Base-by-base conservation (phyloP, 2,113 vertebrate genomes). In the Malaclemys terrapin region DNA sequence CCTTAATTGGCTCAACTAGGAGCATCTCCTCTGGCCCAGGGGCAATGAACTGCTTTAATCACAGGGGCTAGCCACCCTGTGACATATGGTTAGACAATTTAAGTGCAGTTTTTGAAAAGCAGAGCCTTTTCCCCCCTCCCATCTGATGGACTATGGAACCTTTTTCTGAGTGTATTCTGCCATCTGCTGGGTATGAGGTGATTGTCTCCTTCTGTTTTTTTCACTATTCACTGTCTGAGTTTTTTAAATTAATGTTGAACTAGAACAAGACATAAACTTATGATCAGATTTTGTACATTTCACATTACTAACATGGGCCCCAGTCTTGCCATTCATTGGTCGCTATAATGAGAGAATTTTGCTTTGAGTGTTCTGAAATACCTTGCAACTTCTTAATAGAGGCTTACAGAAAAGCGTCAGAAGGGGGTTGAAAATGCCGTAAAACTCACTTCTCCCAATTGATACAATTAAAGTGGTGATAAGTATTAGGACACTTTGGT, bases 231-330 rank as follows among this genome's bases (percentile, higher is more conserved):
- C 54, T 42, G 11, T 1, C 0, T 8, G 49, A 35, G 17, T 6
- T 78, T 35, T 13, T 0, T 4, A 31, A 91, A 5, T 31, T 83
- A 75, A 75, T 24, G 20, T 75, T 42, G 20, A 75, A 75, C 19
- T 20, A 75, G 57, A 19, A 4, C 10, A 17, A 12, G 9, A 76
- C 12, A 7, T 89, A 31, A 75, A 90, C 82, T 54, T 47, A 27
- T 47, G 4, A 50, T 47, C 24, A 7, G 4, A 0, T 14, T 87
- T 87, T 0, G 0, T 10, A 85, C 1, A 0, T 45, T 88, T 49
- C 45, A 84, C 1, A 8, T 3, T 0, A 6, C 16, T 2, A 14
- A 8, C 1, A 17, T 6, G 49, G 4, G 52, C 52, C 0, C 8
- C 0, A 0, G 22, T 16, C n/a, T 31, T 86, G 14, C 62, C 3